Evolutionary conservation across 2,113 vertebrate species (phyloP).

Genomic region (Petrocephalus zakoni): DNA sequence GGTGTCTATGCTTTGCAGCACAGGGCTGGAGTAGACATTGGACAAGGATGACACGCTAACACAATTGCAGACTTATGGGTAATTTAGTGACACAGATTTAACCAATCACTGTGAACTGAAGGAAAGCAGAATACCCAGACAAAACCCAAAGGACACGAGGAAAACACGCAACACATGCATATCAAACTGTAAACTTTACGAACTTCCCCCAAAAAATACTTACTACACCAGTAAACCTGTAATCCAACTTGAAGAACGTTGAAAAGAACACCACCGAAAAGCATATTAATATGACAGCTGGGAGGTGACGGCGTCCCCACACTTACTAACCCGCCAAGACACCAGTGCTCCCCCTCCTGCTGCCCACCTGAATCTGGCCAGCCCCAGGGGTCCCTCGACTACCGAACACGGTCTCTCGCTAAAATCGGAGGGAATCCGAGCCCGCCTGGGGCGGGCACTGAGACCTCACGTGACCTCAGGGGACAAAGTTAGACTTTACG

Average conservation of each 20-base stretch:
- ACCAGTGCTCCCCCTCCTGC: not conserved
- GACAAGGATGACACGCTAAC: not conserved
- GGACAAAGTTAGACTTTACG: conserved; percentile 27
- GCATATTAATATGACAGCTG: not conserved
- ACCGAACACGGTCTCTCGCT: conserved; percentile 16
- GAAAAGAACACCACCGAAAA: not conserved
- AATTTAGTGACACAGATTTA: not conserved
- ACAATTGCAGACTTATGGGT: not conserved
- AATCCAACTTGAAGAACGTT: not conserved
- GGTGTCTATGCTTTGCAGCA: not conserved
- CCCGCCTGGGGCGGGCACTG: not conserved
- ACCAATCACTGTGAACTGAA: not conserved
- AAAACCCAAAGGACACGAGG: not conserved
- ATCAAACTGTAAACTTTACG: not conserved
- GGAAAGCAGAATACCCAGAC: not conserved
- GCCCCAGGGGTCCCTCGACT: not conserved
- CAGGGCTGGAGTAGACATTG: not conserved
- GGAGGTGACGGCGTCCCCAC: not conserved
- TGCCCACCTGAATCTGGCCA: not conserved
- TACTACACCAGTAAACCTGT: not conserved
- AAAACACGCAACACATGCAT: not conserved
- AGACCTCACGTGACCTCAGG: conserved; percentile 17
- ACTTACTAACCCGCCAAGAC: not conserved
- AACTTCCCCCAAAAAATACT: not conserved
- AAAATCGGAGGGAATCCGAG: conserved; percentile 33